Base-by-base conservation (phyloP, 1,140 invertebrate species). In the Euura saliciscinereae region DNA sequence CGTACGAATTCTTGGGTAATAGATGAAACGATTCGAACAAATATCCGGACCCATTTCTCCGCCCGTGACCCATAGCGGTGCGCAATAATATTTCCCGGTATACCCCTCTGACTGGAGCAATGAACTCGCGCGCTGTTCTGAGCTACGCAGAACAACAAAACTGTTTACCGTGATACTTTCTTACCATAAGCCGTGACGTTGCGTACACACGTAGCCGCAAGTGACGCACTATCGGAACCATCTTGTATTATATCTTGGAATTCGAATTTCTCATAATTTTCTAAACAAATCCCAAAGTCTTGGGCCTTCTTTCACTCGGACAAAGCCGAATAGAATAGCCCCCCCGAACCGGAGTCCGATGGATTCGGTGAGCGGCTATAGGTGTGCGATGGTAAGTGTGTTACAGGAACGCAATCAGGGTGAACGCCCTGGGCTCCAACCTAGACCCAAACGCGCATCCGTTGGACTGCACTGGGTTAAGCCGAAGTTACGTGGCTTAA, bases 161-260 rank as follows among this genome's bases (percentile, higher is more conserved):
- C 82, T 80, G 82, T 82, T 82, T 77, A 79, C 80, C 76, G 82
- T 83, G 80, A 83, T 83, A 83, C 82, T 83, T 83, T 81, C 78
- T 71, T 81, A 28, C 28, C 28, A n/a, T 59, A 59, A 59, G 51
- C 51, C 51, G 51, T 59, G 51, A 59, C 51, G 51, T 59, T 59
- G 71, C 69, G 73, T 28, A 28, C 28, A 69, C 70, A 71, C 44
- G 65, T 71, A 67, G 66, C 44, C 13, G 51, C 51, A 28, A 59
- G 51, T 59, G 51, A 59, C 51, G 51, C 51, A 59, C 51, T 59
- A 28, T 28, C 28, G 28, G 28, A 28, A 28, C 28, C 28, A 28
- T 28, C 28, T 28, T 28, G 28, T 28, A 28, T 28, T 28, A 28
- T 28, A 28, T 28, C 28, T 28, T 28, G 28, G 28, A 28, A 28